A percentile compares a stretch with the other conserved stretches of the same genome.
Conservation (phyloP, 2,888 invertebrate genomes). For the Gortyna flavago region DNA sequence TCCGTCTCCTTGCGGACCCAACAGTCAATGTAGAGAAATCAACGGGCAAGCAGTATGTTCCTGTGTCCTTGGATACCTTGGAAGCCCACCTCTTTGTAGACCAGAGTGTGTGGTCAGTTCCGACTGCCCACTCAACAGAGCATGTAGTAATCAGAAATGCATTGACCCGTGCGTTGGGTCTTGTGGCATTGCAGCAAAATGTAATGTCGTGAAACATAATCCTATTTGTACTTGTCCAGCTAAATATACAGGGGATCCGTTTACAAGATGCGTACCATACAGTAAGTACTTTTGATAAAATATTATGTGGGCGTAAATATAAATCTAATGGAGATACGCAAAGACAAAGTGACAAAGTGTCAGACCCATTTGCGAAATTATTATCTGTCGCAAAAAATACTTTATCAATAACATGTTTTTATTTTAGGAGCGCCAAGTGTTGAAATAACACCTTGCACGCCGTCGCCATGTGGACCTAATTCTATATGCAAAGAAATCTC, state of each 20-base stretch:
- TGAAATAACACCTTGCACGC: slow-evolving; percentile 91
- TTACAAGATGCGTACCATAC: slow-evolving; percentile 91
- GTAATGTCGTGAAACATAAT: slow-evolving; percentile 93
- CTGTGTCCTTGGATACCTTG: slow-evolving; percentile 92
- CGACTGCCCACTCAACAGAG: slow-evolving; percentile 93
- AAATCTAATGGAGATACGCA: neutral
- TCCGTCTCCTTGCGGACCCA: slow-evolving; percentile 94
- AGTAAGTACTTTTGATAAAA: slow-evolving; percentile 73
- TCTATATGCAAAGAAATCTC: slow-evolving; percentile 90
- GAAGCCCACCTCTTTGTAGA: slow-evolving; percentile 93
- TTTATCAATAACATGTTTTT: slow-evolving; percentile 26
- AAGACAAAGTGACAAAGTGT: neutral
- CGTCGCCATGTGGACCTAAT: slow-evolving; percentile 92
- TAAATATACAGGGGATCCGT: slow-evolving; percentile 93
- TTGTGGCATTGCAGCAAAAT: slow-evolving; percentile 93
- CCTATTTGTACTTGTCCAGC: slow-evolving; percentile 93
- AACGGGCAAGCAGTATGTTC: slow-evolving; percentile 93
- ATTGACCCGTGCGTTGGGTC: slow-evolving; percentile 93
- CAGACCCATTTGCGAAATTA: neutral
- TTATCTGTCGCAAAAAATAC: neutral
- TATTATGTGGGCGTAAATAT: neutral
- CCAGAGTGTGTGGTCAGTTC: slow-evolving; percentile 94
- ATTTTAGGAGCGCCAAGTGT: slow-evolving; percentile 85
- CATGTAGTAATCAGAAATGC: slow-evolving; percentile 94
- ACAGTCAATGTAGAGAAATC: slow-evolving; percentile 92